Evolutionary conservation across 64 coral and sea anemone species (phyloP).

Genomic region (Actinia tenebrosa): DNA sequence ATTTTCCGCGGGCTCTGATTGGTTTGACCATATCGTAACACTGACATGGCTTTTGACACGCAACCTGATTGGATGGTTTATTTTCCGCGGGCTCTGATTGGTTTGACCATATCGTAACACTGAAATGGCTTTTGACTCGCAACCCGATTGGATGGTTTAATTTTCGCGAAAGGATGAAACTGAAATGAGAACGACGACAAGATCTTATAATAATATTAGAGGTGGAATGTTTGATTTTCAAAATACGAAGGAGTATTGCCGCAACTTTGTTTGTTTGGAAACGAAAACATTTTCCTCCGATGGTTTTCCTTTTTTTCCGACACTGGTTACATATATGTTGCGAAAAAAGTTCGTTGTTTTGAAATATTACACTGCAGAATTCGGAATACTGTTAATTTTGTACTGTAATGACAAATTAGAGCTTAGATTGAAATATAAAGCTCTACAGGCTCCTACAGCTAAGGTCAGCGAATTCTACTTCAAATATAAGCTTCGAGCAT

Average conservation of each 20-base stretch:
- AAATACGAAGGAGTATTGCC: background rate
- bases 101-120: too few species aligned
- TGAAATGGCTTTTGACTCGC: too few species aligned
- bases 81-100: too few species aligned
- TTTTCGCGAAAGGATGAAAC: too few species aligned
- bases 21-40: too few species aligned
- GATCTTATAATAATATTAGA: background rate
- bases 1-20: too few species aligned
- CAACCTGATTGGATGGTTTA: too few species aligned
- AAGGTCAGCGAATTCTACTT: constrained; percentile 4
- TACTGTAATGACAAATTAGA: too few species aligned
- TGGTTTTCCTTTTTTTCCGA: background rate
- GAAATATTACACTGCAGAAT: background rate
- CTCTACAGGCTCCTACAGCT: background rate
- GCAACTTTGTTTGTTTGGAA: background rate
- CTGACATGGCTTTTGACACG: too few species aligned
- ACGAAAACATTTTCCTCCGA: too few species aligned
- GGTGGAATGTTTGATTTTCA: background rate
- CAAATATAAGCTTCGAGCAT: background rate
- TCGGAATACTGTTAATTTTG: background rate
- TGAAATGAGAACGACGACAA: too few species aligned
- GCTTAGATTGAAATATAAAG: background rate
- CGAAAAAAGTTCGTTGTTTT: background rate
- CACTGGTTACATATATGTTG: background rate
- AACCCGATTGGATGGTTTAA: too few species aligned